Percentiles rank a stretch among this genome's conserved stretches.
Conservation (phyloP, 1,140 invertebrate species). For the Potamilus streckersoni region DNA sequence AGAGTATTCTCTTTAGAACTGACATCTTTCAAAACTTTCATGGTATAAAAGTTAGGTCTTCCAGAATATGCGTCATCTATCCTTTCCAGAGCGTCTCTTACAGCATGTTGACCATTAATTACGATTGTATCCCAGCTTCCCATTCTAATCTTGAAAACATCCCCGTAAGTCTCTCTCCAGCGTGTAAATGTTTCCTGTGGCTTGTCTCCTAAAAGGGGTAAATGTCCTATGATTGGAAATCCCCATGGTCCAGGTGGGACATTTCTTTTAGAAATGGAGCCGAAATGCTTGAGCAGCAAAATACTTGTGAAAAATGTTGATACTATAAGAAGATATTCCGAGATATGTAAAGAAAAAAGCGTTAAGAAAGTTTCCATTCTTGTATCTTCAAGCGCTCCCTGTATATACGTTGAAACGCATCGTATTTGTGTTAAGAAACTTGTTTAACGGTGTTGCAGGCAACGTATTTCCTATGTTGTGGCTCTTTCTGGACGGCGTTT, state of each 20-base stretch:
- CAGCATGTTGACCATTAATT: conserved; percentile 10
- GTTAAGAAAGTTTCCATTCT: no score
- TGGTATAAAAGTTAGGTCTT: conserved; percentile 2
- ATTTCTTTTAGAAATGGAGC: background rate
- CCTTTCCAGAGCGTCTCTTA: conserved; percentile 8
- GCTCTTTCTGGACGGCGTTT: no score
- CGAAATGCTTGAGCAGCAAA: background rate
- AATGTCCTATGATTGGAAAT: conserved; percentile 27
- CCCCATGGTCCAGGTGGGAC: conserved; percentile 25
- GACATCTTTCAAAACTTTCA: background rate
- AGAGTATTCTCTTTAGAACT: background rate
- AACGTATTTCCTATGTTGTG: no score
- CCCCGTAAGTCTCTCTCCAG: conserved; percentile 14
- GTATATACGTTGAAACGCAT: no score
- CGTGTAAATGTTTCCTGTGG: conserved; percentile 6
- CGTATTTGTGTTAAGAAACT: no score
- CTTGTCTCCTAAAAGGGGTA: conserved; percentile 9
- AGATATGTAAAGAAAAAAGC: no score
- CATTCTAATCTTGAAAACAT: conserved; percentile 22
- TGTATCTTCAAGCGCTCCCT: no score
- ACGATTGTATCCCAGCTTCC: conserved; percentile 21
- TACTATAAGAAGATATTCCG: no score
- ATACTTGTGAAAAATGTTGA: no score
- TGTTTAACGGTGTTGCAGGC: no score
- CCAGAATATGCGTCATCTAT: conserved; percentile 5